Evolutionary conservation across 1,140 invertebrate species (phyloP).

Genomic region (Drosophila jambulina): DNA sequence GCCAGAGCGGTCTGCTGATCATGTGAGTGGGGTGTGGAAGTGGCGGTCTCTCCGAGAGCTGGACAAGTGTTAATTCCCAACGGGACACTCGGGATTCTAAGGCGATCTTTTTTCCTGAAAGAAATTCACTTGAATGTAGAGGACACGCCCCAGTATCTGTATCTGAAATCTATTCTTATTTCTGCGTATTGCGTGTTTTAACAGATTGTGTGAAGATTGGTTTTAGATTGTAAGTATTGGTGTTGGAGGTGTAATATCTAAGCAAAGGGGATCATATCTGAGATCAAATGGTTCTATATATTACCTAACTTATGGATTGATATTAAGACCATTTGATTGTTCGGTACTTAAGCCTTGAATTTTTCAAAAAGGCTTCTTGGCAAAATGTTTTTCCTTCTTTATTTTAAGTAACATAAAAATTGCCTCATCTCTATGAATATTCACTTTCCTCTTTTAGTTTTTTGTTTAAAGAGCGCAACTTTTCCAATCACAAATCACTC

Average conservation of each 20-base stretch:
- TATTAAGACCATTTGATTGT: neutral
- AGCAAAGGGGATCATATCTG: neutral
- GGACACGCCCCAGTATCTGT: slow-evolving; percentile 37
- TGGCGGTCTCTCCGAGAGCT: slow-evolving; percentile 34
- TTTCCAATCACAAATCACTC: slow-evolving; percentile 12
- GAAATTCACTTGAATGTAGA: slow-evolving; percentile 9
- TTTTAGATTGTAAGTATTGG: slow-evolving; percentile 4
- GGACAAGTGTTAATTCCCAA: slow-evolving; percentile 53
- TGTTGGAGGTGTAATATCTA: neutral
- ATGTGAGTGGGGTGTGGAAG: slow-evolving; percentile 36
- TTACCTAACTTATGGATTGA: neutral
- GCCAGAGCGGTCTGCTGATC: slow-evolving; percentile 32
- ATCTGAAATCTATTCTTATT: neutral
- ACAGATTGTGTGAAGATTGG: slow-evolving; percentile 9
- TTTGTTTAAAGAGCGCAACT: neutral
- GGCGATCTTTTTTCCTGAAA: neutral
- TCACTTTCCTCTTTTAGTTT: neutral
- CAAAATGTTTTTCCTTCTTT: neutral
- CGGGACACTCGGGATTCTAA: slow-evolving; percentile 15
- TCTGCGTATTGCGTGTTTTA: neutral
- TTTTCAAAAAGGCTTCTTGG: neutral
- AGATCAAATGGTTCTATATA: neutral
- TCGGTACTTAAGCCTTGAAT: neutral
- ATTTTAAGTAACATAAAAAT: neutral
- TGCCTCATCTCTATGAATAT: neutral